Evolutionary conservation across 2,113 vertebrate species (phyloP), one percentile per base, ranked within the genome.

Genomic region (Chamaetylas fuelleborni): DNA sequence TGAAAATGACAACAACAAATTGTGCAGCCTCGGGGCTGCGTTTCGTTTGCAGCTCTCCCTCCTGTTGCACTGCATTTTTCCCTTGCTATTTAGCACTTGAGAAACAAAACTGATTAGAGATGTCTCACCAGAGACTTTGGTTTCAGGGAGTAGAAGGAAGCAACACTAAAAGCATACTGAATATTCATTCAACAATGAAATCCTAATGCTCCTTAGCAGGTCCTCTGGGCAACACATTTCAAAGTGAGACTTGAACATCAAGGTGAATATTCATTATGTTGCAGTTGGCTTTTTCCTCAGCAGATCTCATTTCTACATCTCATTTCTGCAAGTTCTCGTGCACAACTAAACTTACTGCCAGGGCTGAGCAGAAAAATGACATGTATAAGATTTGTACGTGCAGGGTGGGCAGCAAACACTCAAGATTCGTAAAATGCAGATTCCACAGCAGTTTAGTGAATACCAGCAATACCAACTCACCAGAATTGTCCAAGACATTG

Each of bases 161-260:
- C 43, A 24, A 70, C n/a, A 67, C 43, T 91, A 91, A 94, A 95
- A 92, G 53, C 81, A 51, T 48, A 57, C 31, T 85, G 81, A 96
- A 95, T 93, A 96, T 95, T 93, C 88, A 90, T 93, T 80, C 74
- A 86, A 38, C 36, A 93, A 82, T 80, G 81, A 92, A 96, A 92
- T 61, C 54, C 71, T 82, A 72, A 81, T 85, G 87, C 95, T 90
- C 57, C 62, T 82, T 81, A 88, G 81, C 85, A 85, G 69, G 64
- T 93, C 73, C 42, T 82, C 91, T 50, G 25, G 71, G 88, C 86
- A 90, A 65, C 31, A 64, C 57, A 17, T 90, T 90, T 82, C 90
- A 82, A 93, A 95, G 71, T 29, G 61, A 92, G 88, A 85, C 58
- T 65, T 67, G 45, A 85, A 87, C 74, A 69, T 82, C 62, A 61